These are phyloP conservation scores for Hylyphantes graminicola DNA, from an alignment of 1,140 invertebrate genomes.

Conservation along the genomic window DNA sequence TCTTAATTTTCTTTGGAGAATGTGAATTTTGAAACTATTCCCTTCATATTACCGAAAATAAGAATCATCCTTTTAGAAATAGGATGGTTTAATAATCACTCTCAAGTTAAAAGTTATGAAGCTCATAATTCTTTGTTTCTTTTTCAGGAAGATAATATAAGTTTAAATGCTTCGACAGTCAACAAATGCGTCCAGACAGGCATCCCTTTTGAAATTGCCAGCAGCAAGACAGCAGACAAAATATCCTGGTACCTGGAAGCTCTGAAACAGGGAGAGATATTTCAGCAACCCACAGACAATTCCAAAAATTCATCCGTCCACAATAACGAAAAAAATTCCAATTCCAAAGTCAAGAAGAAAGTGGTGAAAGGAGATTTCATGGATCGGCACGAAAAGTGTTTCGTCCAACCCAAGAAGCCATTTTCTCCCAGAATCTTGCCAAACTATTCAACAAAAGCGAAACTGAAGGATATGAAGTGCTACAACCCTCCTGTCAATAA, in stretches of 20 bases:
- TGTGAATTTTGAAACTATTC: no score
- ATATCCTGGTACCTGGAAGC: conserved; percentile 58
- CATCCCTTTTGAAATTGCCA: conserved; percentile 9
- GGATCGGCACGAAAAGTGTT: conserved; percentile 33
- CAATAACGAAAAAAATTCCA: background rate
- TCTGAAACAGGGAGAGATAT: conserved; percentile 32
- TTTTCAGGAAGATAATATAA: conserved; percentile 43
- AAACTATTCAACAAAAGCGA: conserved; percentile 23
- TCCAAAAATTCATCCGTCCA: background rate
- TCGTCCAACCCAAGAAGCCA: conserved; percentile 62
- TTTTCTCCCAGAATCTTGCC: conserved; percentile 60
- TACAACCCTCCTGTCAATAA: conserved; percentile 43
- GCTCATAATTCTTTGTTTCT: conserved; percentile 1
- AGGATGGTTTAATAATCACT: no score
- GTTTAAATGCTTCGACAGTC: conserved; percentile 27
- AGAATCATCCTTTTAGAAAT: no score
- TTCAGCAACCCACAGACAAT: background rate
- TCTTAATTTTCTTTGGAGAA: no score
- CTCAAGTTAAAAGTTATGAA: no score
- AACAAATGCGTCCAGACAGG: conserved; percentile 39
- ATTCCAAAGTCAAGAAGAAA: conserved; percentile 38
- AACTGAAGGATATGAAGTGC: conserved; percentile 44
- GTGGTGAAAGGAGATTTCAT: conserved; percentile 46
- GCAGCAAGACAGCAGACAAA: conserved; percentile 48
- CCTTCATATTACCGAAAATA: no score